These are phyloP conservation scores for Limanda limanda DNA, from an alignment of 2,113 vertebrate genomes.

Conservation along the genomic window DNA sequence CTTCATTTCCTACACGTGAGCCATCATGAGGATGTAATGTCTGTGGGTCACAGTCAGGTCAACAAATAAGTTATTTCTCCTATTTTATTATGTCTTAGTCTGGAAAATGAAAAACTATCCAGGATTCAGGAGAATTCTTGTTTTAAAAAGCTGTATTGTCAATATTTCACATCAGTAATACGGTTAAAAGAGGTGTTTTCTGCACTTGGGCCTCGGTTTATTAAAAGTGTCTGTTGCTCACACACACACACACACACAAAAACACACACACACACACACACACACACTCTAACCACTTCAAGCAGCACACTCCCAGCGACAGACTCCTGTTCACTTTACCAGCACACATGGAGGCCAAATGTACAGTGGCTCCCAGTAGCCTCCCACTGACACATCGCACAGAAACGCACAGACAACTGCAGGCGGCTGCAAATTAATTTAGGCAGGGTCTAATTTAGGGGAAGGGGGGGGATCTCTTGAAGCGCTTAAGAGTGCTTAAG, in stretches of 20 bases:
- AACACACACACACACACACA: background rate
- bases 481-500: background rate
- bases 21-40: background rate
- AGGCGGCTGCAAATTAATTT: background rate
- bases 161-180: background rate
- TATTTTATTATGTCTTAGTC: background rate
- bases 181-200: background rate
- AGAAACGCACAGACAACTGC: conserved; percentile 25
- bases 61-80: background rate
- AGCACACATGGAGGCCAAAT: conserved; percentile 78
- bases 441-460: conserved; percentile 7
- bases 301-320: conserved; percentile 60
- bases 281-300: conserved; percentile 57
- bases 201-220: background rate
- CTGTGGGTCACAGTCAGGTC: background rate
- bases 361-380: conserved; percentile 42
- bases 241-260: conserved; percentile 24
- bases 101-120: background rate
- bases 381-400: conserved; percentile 18
- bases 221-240: conserved; percentile 26
- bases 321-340: conserved; percentile 49
- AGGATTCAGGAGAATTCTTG: background rate
- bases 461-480: background rate
- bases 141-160: background rate
- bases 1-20: background rate